Evolutionary conservation across 1,140 invertebrate species (phyloP), one percentile per base, ranked within the genome.

Genomic region (Polyergus mexicanus): DNA sequence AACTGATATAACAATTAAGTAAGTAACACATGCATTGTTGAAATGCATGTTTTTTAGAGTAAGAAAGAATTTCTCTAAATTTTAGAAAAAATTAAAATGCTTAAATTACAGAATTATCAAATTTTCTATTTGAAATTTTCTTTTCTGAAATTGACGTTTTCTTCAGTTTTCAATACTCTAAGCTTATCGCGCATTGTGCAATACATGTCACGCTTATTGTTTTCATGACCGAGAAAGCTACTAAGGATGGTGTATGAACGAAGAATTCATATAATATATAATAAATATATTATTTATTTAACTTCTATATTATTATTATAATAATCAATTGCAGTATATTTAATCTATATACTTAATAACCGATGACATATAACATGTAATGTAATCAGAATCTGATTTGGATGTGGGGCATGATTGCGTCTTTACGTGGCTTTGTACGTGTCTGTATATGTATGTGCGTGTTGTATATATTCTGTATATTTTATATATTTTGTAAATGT

Each of bases 241-340:
- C 38, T 25, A 28, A 41, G 74, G 78, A 58, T 60, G 16, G 71
- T 60, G 25, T 47, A 65, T 81, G 60, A 83, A 74, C 56, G 8
- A 83, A 62, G 41, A 25, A 47, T 56, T 35, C 68, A 71, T 72
- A 93, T 94, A 94, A 94, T 93, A 71, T 72, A 93, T 94, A 94
- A 94, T 93, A 94, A 94, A 94, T 93, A 92, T 94, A 94, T 92
- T 92, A 91, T 91, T 91, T 91, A 90, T 90, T 91, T 78, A 75
- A 83, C 25, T 81, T 88, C 86, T 75, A 78, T 92, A 92, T 93
- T 85, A 91, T 92, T 88, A 62, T 89, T 89, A 92, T 94, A 91
- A 92, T 92, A 92, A 92, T 92, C 90, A 90, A 90, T 92, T 84
- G 65, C 66, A 87, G 86, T 91, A 74, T 92, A 89, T 93, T 92